These are phyloP conservation scores for Machaerirhynchus nigripectus DNA, from an alignment of 2,113 vertebrate genomes.

Conservation along the genomic window DNA sequence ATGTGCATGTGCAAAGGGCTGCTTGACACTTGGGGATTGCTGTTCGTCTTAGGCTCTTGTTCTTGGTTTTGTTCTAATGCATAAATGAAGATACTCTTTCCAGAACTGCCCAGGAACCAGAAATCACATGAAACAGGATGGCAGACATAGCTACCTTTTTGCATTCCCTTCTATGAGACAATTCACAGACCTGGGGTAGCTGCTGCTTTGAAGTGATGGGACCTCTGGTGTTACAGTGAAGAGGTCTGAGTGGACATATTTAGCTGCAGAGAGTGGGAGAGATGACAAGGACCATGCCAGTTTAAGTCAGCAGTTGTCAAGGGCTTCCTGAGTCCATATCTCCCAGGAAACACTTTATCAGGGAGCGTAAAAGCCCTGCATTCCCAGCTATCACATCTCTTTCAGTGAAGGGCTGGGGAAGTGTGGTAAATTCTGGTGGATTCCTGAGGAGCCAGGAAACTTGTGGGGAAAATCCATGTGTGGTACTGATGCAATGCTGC, in stretches of 20 bases:
- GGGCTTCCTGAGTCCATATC: not conserved
- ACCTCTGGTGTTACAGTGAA: not conserved
- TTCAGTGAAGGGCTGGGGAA: not conserved
- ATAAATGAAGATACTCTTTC: not conserved
- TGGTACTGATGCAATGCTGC: not conserved
- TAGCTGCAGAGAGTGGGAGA: not conserved
- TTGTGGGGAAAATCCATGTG: not conserved
- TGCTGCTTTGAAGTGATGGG: not conserved
- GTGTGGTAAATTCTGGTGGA: not conserved
- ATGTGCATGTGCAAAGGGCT: not conserved
- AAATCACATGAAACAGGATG: not conserved
- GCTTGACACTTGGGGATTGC: not conserved
- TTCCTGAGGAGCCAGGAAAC: not conserved
- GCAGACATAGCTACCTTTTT: not conserved
- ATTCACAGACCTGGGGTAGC: not conserved
- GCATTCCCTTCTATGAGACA: not conserved
- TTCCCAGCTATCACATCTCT: not conserved
- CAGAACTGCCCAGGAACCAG: not conserved
- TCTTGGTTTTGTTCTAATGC: not conserved
- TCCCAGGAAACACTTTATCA: not conserved
- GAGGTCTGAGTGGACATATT: not conserved
- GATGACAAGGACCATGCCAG: not conserved
- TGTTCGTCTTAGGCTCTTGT: not conserved
- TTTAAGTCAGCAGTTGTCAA: not conserved
- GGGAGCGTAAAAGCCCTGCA: not conserved